Base-by-base conservation (phyloP, 2,113 vertebrate species). In the Capreolus pygargus region DNA sequence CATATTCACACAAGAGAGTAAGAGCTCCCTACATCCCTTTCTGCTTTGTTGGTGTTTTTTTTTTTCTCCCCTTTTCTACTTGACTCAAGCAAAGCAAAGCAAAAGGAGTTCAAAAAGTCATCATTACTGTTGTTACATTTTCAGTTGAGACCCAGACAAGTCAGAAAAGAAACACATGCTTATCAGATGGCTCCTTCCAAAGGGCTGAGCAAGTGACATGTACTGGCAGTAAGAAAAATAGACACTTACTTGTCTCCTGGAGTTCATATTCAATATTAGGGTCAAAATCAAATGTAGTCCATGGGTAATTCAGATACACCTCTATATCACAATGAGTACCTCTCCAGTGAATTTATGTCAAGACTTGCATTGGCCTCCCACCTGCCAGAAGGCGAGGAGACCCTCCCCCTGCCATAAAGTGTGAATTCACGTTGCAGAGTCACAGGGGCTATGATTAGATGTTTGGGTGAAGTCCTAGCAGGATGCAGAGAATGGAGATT, bases 141-240 rank as follows among this genome's bases (percentile, higher is more conserved):
- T 90, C 58, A 93, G 0, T 0, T 39, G 85, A 92, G 52, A 82
- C 70, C 15, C 78, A 82, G 30, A 61, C 9, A 52, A 52, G 45
- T 57, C 52, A 94, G 45, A 81, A 16, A 89, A 86, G 81, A 45
- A 94, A 84, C n/a, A 61, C n/a, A 74, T 54, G 70, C 70, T 79
- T 89, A 23, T 60, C 47, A 85, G 39, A 50, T 57, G 28, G 43
- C 14, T 39, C 2, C 33, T 88, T 81, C 36, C 16, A 3, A 19
- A 25, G 10, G n/a, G 19, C n/a, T 28, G n/a, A 14, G 47, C n/a
- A 33, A 74, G 50, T 19, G 50, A 67, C 47, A 21, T 2, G 21
- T 2, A 5, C 16, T 30, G 17, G 8, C 30, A 84, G 19, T 64
- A 52, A 79, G 43, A 14, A 93, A 60, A 91, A 57, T 7, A 39